These are phyloP conservation scores for Halcyon smyrnensis DNA, from an alignment of 2,797 vertebrate genomes.

Conservation along the genomic window DNA sequence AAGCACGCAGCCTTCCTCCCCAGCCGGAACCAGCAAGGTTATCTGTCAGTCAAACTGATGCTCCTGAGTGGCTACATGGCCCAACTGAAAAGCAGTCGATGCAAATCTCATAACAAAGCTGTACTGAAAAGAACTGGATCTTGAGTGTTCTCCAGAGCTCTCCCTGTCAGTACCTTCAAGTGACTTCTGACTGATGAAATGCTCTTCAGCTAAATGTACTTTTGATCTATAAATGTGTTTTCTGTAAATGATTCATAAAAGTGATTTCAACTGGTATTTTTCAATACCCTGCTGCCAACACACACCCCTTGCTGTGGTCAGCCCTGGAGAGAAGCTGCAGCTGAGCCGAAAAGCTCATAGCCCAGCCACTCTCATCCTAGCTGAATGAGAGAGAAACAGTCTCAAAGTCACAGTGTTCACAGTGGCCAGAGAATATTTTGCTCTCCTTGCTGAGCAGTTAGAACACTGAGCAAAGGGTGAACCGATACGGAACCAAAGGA, in stretches of 20 bases:
- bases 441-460: not conserved
- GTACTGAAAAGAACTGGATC: not conserved
- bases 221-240: conserved; percentile 11
- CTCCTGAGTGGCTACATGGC: not conserved
- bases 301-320: not conserved
- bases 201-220: conserved; percentile 11
- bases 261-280: not conserved
- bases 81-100: not conserved
- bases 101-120: not conserved
- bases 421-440: not conserved
- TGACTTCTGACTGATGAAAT: conserved; percentile 8
- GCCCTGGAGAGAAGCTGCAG: not conserved
- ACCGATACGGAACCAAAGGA: not conserved
- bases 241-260: conserved; percentile 12
- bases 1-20: not conserved
- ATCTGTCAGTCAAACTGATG: not conserved
- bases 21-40: not conserved
- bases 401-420: not conserved
- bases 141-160: not conserved
- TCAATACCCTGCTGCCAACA: not conserved
- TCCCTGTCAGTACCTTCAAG: not conserved
- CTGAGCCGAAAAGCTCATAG: not conserved
- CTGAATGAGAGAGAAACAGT: not conserved
- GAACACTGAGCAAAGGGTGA: not conserved
- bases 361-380: not conserved